phyloP scores from a whole-genome alignment of 2,888 invertebrate genomes.

The Drosophila quinaria region DNA sequence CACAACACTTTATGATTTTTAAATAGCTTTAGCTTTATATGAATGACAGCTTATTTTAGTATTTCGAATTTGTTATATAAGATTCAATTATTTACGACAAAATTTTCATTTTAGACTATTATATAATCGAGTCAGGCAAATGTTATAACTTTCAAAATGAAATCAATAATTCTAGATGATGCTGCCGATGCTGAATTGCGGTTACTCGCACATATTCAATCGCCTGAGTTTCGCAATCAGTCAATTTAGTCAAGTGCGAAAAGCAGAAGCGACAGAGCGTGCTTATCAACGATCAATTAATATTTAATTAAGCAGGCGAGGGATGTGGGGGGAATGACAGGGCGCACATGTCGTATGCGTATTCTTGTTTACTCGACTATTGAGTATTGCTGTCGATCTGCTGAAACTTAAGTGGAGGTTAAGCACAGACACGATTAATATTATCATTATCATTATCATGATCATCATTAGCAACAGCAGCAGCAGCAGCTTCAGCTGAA shows the following conservation, averaged over 20 bases:
- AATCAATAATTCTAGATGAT: constrained; percentile 5
- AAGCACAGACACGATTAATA: constrained; percentile 29
- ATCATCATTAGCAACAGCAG: constrained; percentile 4
- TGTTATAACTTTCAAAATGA: neutral
- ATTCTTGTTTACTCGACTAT: constrained; percentile 43
- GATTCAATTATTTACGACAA: neutral
- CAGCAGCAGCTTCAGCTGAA: constrained; percentile 10
- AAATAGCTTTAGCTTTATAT: too few species aligned
- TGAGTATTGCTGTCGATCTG: constrained; percentile 27
- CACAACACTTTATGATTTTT: neutral
- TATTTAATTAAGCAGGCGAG: constrained; percentile 80
- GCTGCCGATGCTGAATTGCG: constrained; percentile 13
- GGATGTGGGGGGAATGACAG: constrained; percentile 17
- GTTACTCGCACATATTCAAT: constrained; percentile 16
- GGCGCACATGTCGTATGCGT: constrained; percentile 65
- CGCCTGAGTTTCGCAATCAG: constrained; percentile 34
- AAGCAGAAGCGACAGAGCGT: constrained; percentile 49
- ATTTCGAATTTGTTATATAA: constrained; percentile 2
- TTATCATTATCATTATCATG: neutral
- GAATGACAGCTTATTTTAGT: neutral
- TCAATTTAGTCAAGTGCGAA: constrained; percentile 35
- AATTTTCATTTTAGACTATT: neutral
- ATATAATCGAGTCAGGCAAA: constrained; percentile 14
- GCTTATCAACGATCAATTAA: constrained; percentile 82
- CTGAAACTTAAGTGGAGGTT: constrained; percentile 52